Evolutionary conservation across 2,797 vertebrate species (phyloP), one percentile per base, ranked within the genome.

Genomic region (Pangasius mekongensis): DNA sequence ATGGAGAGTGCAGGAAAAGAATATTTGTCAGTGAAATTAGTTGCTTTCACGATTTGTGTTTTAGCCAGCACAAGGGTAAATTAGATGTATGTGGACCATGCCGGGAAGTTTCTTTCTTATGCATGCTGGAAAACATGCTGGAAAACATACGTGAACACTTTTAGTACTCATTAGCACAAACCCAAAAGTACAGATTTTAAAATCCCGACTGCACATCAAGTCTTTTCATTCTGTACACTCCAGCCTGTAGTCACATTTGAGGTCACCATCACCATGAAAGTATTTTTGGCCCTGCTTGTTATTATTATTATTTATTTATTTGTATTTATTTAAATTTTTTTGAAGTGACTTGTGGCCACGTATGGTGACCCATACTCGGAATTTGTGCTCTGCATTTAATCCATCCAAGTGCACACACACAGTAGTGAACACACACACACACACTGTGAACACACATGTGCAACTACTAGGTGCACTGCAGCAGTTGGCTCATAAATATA

Each of bases 1-100:
- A 66, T 66, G 14, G 81, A 83, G 8, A 83, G 39, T n/a, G 60
- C 18, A 47, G 60, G 58, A 47, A 64, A 64, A 47, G 7, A 81
- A 64, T 10, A 83, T 83, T 66, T 83, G 81, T 66, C 81, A 83
- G 81, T 83, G 24, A 83, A 83, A 83, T 64, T n/a, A 83, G 60
- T 47, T 64, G 60, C 60, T 64, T 47, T 66, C 39, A 66, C 24
- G 22, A 22, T 82, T 62, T 82, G 33, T 8, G 80, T 1, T 82
- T 82, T 43, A 62, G 58, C 36, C 5, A 39, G 56, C 33, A 16
- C 22, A 24, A 60, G 36, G 78, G 78, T 39, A 14, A 60, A 24
- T 60, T 27, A 14, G 56, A 81, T 62, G 56, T 5, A 36, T 56
- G 52, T 33, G 39, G 39, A 47, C 39, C 39, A 74, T 49, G 43